These are phyloP conservation scores for Chironomus riparius DNA, from an alignment of 2,888 invertebrate genomes.

Conservation along the genomic window DNA sequence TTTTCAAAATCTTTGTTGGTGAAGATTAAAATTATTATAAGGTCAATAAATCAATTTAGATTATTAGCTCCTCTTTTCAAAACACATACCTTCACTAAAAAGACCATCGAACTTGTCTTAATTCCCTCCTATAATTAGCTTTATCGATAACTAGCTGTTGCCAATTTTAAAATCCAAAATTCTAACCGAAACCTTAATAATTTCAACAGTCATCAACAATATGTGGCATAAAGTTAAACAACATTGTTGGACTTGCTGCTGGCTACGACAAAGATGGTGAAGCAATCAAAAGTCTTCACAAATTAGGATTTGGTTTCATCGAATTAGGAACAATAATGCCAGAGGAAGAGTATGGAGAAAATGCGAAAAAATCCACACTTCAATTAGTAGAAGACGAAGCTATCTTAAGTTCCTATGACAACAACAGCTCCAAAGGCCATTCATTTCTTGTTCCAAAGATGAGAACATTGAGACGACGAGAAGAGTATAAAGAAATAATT, in stretches of 20 bases:
- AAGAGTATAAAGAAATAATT: slow-evolving; percentile 54
- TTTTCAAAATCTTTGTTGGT: no score
- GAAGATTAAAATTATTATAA: no score
- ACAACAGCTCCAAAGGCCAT: slow-evolving; percentile 75
- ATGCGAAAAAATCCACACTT: slow-evolving; percentile 83
- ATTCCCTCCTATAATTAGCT: no score
- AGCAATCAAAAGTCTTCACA: slow-evolving; percentile 69
- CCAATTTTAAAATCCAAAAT: no score
- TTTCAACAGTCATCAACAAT: neutral
- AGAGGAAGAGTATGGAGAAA: slow-evolving; percentile 75
- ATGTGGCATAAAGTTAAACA: slow-evolving; percentile 47
- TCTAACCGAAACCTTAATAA: no score
- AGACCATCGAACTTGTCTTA: no score
- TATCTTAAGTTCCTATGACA: slow-evolving; percentile 32
- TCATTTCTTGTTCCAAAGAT: slow-evolving; percentile 61
- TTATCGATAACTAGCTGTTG: no score
- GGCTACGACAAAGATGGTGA: slow-evolving; percentile 98
- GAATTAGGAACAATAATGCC: slow-evolving; percentile 97
- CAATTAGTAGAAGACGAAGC: slow-evolving; percentile 74
- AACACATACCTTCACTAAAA: no score
- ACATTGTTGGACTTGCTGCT: slow-evolving; percentile 96
- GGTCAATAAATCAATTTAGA: no score
- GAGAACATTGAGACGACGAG: slow-evolving; percentile 44
- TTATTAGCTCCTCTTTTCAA: no score
- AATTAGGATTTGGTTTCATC: slow-evolving; percentile 88